Evolutionary conservation across 2,113 vertebrate genomes (phyloP), one percentile per base, ranked within the genome.

Genomic region (Eudyptes chrysolophus): DNA sequence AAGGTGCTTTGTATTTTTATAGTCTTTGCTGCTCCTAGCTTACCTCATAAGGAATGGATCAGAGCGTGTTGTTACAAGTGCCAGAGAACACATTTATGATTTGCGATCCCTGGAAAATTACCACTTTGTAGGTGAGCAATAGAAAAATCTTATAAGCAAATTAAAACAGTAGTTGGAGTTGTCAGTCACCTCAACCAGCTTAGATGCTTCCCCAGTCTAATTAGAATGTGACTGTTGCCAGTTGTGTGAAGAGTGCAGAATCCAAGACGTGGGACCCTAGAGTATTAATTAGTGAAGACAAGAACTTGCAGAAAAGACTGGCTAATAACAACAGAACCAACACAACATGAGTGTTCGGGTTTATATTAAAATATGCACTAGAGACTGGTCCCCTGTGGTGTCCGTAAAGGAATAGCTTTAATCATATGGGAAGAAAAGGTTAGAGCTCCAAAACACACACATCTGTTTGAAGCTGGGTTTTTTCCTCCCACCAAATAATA

Each of bases 21-120:
- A 99, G 99, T 99, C 99, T 49, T 97, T 99, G 98, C 98, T 99
- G 92, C 98, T 99, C 97, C 98, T 99, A 97, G 99, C 99, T 95
- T 99, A 99, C 98, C 98, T 99, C 98, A 99, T 99, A 98, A 99
- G 99, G 98, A 99, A 99, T 89, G 99, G 99, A 97, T 99, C 99
- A 95, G 99, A 99, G 98, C 98, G 99, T 94, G 99, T 99, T 98
- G 99, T 99, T 98, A 99, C 99, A 97, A 99, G 99, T 97, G 96
- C 99, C 98, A 99, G 99, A 99, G 99, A 99, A 98, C 99, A 99
- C 98, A 98, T 99, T 98, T 99, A 99, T 98, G 99, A 99, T 98
- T 98, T 99, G 97, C 99, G 99, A 97, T 99, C 99, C 94, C 98
- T 99, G 98, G 99, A 99, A 99, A 99, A 99, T 98, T 99, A 99